phyloP scores from a whole-genome alignment of 2,888 invertebrate genomes.

The Caradrina kadenii region DNA sequence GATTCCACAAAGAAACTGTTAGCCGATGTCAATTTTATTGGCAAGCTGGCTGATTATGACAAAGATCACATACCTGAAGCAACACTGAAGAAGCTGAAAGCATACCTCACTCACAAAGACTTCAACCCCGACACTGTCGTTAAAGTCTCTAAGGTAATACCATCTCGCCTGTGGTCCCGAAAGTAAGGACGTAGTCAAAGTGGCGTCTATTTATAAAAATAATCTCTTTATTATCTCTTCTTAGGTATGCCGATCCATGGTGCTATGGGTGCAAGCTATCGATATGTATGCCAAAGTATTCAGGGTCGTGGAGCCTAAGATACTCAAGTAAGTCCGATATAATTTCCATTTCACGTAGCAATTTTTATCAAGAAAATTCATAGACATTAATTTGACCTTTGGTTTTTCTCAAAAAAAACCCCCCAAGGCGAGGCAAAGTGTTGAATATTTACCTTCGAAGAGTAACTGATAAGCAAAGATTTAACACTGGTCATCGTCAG shows the following conservation, averaged over 20 bases:
- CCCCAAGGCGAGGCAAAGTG: too few species aligned
- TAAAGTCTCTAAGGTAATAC: slow-evolving; percentile 90
- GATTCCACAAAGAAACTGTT: slow-evolving; percentile 94
- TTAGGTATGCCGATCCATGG: slow-evolving; percentile 96
- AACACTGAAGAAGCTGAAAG: slow-evolving; percentile 94
- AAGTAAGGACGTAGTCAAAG: too few species aligned
- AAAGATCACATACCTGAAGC: slow-evolving; percentile 96
- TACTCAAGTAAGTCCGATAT: slow-evolving; percentile 91
- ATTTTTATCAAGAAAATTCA: neutral
- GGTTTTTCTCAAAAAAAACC: too few species aligned
- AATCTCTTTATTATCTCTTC: too few species aligned
- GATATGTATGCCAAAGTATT: slow-evolving; percentile 97
- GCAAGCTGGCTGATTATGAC: slow-evolving; percentile 95
- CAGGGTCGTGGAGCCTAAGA: slow-evolving; percentile 96
- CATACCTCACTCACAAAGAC: slow-evolving; percentile 95
- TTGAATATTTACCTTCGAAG: too few species aligned
- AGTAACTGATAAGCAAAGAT: too few species aligned
- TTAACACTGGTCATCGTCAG: too few species aligned
- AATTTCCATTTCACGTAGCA: neutral
- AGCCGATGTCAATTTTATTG: slow-evolving; percentile 95
- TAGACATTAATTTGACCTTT: too few species aligned
- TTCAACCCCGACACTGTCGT: slow-evolving; percentile 96
- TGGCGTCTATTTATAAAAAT: too few species aligned
- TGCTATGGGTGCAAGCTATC: slow-evolving; percentile 98
- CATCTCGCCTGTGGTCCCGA: neutral